Evolutionary conservation across 2,113 vertebrate genomes (phyloP).

Genomic region (Apus apus): DNA sequence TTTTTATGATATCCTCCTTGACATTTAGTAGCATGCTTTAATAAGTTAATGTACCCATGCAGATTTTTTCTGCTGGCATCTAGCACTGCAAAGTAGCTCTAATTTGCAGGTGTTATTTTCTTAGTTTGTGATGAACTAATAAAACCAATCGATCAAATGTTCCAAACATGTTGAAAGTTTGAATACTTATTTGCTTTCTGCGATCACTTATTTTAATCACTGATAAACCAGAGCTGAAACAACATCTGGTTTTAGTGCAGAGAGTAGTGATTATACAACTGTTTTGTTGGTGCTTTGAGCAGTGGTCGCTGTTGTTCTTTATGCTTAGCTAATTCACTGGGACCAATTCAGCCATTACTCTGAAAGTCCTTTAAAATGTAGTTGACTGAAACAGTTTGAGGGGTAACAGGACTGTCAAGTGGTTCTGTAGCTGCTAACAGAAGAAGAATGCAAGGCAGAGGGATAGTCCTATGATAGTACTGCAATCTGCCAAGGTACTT

Average conservation of each 20-base stretch:
- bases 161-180: not conserved
- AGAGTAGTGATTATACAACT: not conserved
- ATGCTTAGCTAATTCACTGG: not conserved
- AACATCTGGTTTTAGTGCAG: not conserved
- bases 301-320: not conserved
- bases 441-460: not conserved
- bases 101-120: not conserved
- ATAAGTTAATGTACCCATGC: slow-evolving; percentile 3
- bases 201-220: slow-evolving; percentile 15
- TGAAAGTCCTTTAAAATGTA: not conserved
- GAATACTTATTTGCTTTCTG: not conserved
- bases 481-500: not conserved
- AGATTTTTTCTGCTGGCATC: not conserved
- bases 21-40: slow-evolving; percentile 19
- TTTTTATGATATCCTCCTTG: slow-evolving; percentile 6
- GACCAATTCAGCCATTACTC: not conserved
- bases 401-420: not conserved
- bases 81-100: not conserved
- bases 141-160: not conserved
- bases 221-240: not conserved
- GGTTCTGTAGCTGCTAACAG: not conserved
- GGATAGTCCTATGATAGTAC: not conserved
- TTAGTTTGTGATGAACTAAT: not conserved
- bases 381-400: not conserved
- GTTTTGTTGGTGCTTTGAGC: not conserved